Evolutionary conservation across 2,113 vertebrate genomes (phyloP), one percentile per base, ranked within the genome.

Genomic region (Junco hyemalis): DNA sequence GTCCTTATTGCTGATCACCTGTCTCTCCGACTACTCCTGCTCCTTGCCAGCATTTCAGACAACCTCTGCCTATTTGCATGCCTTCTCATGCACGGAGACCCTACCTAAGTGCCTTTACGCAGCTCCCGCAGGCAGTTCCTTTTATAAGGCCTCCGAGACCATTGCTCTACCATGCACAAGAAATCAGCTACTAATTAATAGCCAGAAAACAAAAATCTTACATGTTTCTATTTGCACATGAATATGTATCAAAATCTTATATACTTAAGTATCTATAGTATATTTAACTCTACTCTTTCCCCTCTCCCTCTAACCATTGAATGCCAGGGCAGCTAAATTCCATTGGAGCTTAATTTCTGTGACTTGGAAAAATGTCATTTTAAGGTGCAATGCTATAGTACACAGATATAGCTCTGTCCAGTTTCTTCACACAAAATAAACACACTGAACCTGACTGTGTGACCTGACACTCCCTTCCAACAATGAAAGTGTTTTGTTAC

Each of bases 301-400:
- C 16, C 13, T 92, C 36, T 80, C 45, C 11, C 18, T 18, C 11
- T 42, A 19, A 44, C 65, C 1, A 0, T 45, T 50, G 29, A 36
- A 65, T 13, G 3, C 7, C 48, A 81, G 21, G 18, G 42, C 45
- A 66, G 35, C 44, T 45, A 45, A 77, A 23, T 72, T 86, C 31
- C 53, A 72, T 56, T 36, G 36, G n/a, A 81, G 28, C n/a, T 69
- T 71, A 60, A 74, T 47, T 86, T 64, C 12, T 89, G 36, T 69
- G 45, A 81, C 63, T 53, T 71, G 36, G n/a, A 40, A 92, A 94
- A 92, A 92, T 35, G n/a, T 69, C 19, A 82, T 73, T 92, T 95
- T 82, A 82, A 92, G 42, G 74, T 59, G 33, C 7, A 72, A 21
- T 38, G 70, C 40, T 88, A 57, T 54, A 72, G 25, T 25, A 65